Evolutionary conservation across 2,888 invertebrate genomes (phyloP).

Genomic region (Pseudoips prasinana): DNA sequence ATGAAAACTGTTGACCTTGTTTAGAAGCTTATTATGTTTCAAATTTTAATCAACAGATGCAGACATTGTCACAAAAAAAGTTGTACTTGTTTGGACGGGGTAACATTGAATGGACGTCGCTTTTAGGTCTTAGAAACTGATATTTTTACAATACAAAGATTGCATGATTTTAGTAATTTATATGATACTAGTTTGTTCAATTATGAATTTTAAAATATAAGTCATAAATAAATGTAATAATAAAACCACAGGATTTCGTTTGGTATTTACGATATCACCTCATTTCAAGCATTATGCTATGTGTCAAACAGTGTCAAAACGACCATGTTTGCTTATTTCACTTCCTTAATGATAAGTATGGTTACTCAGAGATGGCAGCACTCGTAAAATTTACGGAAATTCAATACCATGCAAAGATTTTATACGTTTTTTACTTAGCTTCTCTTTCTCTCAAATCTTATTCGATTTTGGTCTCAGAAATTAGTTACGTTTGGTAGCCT

Average conservation of each 20-base stretch:
- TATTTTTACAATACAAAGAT: too few species aligned
- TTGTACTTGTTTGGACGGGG: conserved; percentile 53
- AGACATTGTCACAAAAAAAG: conserved; percentile 79
- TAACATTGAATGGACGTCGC: conserved; percentile 50
- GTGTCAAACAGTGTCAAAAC: conserved; percentile 41
- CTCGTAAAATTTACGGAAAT: conserved; percentile 53
- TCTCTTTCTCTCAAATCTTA: conserved; percentile 54
- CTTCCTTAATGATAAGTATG: conserved; percentile 14
- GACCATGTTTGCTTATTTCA: conserved; percentile 19
- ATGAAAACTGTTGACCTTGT: conserved; percentile 83
- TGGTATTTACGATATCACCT: conserved; percentile 25
- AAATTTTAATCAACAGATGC: conserved; percentile 82
- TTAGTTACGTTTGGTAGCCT: conserved; percentile 18
- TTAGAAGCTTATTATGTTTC: conserved; percentile 82
- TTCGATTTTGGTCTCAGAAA: conserved; percentile 22
- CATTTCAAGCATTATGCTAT: conserved; percentile 46
- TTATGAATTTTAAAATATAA: too few species aligned
- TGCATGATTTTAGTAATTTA: too few species aligned
- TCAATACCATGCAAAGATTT: conserved; percentile 50
- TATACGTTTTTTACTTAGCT: conserved; percentile 52
- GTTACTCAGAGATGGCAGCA: conserved; percentile 61
- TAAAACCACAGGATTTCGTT: too few species aligned
- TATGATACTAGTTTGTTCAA: too few species aligned
- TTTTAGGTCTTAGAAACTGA: conserved; percentile 14
- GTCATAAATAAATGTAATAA: too few species aligned